A percentile compares a stretch with the other conserved stretches of the same genome.
These are phyloP conservation scores for Alviniconcha marisindica DNA, from an alignment of 1,140 invertebrate genomes.

Conservation along the genomic window DNA sequence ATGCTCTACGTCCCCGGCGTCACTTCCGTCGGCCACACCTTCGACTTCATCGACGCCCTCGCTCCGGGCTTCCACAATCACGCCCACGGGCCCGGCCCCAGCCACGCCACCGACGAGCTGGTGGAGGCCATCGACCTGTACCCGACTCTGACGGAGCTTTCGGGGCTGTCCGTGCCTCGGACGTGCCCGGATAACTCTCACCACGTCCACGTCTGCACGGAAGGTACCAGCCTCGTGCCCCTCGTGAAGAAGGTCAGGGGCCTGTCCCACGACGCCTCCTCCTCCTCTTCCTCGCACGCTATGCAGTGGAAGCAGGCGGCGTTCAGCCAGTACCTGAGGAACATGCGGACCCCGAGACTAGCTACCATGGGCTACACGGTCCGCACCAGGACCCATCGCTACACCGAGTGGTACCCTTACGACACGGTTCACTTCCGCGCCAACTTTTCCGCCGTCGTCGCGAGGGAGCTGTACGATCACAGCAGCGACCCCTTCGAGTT, in stretches of 20 bases:
- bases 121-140: constrained; percentile 90
- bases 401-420: constrained; percentile 85
- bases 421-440: constrained; percentile 58
- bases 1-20: constrained; percentile 82
- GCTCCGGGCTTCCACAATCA: not conserved
- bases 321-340: constrained; percentile 77
- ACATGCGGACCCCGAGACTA: constrained; percentile 83
- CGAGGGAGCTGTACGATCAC: constrained; percentile 80
- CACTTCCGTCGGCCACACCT: constrained; percentile 26
- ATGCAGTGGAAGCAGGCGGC: constrained; percentile 75
- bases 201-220: constrained; percentile 78
- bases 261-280: not conserved
- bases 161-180: constrained; percentile 78
- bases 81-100: not conserved
- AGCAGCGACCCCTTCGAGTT: constrained; percentile 82
- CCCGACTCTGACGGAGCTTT: constrained; percentile 86
- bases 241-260: constrained; percentile 46
- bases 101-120: constrained; percentile 32
- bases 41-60: not conserved
- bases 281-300: not conserved
- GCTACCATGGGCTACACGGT: constrained; percentile 87
- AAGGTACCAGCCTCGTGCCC: constrained; percentile 83
- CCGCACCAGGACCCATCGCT: constrained; percentile 83
- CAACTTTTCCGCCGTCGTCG: constrained; percentile 83
- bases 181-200: constrained; percentile 75